Evolutionary conservation across 2,797 vertebrate genomes (phyloP).

Genomic region (Phrynocephalus guinanensis): DNA sequence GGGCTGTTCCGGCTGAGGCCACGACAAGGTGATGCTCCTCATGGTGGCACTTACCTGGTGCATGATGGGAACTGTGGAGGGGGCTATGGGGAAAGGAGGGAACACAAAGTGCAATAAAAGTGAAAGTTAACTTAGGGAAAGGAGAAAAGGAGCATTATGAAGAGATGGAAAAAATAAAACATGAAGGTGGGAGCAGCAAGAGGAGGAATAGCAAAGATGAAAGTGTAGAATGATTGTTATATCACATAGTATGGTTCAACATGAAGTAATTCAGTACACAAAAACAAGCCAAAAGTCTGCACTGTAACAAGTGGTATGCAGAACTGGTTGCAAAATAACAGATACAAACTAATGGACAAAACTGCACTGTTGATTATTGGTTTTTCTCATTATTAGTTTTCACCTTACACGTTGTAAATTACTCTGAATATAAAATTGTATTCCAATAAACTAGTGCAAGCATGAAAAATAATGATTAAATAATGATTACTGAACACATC

Average conservation of each 20-base stretch:
- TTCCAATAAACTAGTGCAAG: neutral
- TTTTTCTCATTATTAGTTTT: neutral
- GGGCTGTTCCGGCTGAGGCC: constrained; percentile 97
- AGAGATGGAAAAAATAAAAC: neutral
- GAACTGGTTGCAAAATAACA: neutral
- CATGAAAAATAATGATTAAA: neutral
- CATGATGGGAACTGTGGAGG: constrained; percentile 97
- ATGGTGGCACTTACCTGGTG: constrained; percentile 98
- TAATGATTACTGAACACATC: neutral
- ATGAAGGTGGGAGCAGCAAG: neutral
- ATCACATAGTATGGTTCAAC: neutral
- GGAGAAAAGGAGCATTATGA: neutral
- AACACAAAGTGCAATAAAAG: constrained; percentile 29
- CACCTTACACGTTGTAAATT: neutral
- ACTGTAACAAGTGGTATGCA: neutral
- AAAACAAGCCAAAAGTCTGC: neutral
- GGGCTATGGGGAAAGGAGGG: constrained; percentile 81
- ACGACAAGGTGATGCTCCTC: constrained; percentile 97
- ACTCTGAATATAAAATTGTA: neutral
- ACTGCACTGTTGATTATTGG: neutral
- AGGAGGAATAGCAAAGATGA: neutral
- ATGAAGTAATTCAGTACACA: neutral
- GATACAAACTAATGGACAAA: neutral
- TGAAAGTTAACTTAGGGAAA: constrained; percentile 30
- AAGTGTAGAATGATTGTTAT: constrained; percentile 3